Evolutionary conservation across 2,888 invertebrate genomes (phyloP).

Genomic region (Ophioninae sp.): DNA sequence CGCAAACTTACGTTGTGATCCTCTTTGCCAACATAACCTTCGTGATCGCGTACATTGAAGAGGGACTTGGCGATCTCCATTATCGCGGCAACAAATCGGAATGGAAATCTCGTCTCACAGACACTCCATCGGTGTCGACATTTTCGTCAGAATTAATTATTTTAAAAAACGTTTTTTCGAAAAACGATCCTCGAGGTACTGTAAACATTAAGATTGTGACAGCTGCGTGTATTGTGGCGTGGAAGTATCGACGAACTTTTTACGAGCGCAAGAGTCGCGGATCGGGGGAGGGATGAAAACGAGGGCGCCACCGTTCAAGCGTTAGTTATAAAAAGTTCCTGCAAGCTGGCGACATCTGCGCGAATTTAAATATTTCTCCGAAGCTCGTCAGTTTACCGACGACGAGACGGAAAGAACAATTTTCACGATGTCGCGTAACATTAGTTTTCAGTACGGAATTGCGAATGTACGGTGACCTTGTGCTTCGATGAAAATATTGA

Average conservation of each 20-base stretch:
- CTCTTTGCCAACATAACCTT: slow-evolving; percentile 94
- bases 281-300: not conserved
- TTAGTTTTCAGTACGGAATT: slow-evolving; percentile 2
- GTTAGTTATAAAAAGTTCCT: not conserved
- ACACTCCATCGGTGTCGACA: slow-evolving; percentile 15
- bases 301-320: slow-evolving; percentile 30
- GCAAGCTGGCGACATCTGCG: slow-evolving; percentile 18
- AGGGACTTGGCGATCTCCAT: slow-evolving; percentile 97
- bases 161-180: not conserved
- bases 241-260: slow-evolving; percentile 54
- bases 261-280: not conserved
- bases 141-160: slow-evolving; percentile 17
- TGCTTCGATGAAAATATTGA: not conserved
- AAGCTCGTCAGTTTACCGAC: slow-evolving; percentile 3
- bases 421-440: slow-evolving; percentile 29
- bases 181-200: slow-evolving; percentile 20
- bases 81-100: slow-evolving; percentile 60
- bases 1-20: slow-evolving; percentile 86
- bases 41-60: slow-evolving; percentile 92
- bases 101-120: slow-evolving; percentile 16
- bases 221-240: slow-evolving; percentile 45
- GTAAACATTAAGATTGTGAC: slow-evolving; percentile 60
- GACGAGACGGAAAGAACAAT: slow-evolving; percentile 3
- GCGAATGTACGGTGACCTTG: not conserved
- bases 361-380: slow-evolving; percentile 14